Conservation (phyloP, 2,113 vertebrate species). For the Tonatia bakeri region DNA sequence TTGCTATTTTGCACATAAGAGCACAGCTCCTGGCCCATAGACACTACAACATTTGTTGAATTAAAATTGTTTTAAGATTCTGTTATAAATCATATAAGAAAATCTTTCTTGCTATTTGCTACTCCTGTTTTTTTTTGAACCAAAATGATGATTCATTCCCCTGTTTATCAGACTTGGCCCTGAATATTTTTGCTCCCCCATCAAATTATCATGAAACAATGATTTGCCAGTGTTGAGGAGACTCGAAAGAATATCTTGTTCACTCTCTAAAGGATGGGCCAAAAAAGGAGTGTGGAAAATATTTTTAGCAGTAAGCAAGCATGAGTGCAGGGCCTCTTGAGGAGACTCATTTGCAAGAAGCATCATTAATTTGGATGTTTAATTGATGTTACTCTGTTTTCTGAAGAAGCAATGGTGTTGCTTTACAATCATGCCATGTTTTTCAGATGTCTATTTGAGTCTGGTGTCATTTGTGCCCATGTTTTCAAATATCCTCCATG, state of each 20-base stretch:
- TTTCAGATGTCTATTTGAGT: not conserved
- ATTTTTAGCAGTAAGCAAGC: constrained; percentile 26
- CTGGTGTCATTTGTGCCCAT: not conserved
- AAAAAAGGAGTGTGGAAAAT: not conserved
- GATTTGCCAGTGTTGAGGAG: not conserved
- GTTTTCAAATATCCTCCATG: not conserved
- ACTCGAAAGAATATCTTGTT: not conserved
- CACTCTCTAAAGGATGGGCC: constrained; percentile 26
- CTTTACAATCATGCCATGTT: not conserved
- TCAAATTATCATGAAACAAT: constrained; percentile 11
- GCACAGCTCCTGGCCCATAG: not conserved
- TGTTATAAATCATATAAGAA: not conserved
- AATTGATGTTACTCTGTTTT: not conserved
- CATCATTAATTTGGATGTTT: constrained; percentile 12
- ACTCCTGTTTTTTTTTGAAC: not conserved
- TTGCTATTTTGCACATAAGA: not conserved
- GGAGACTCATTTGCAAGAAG: not conserved
- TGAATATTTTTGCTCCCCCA: not conserved
- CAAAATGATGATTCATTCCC: not conserved
- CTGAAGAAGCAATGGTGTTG: not conserved
- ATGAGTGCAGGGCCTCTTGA: not conserved
- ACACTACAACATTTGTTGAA: not conserved
- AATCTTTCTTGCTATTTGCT: not conserved
- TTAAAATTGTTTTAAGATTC: constrained; percentile 11
- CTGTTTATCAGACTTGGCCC: not conserved